Conservation (phyloP, 1,140 invertebrate genomes). For the Zaprionus gabonicus region DNA sequence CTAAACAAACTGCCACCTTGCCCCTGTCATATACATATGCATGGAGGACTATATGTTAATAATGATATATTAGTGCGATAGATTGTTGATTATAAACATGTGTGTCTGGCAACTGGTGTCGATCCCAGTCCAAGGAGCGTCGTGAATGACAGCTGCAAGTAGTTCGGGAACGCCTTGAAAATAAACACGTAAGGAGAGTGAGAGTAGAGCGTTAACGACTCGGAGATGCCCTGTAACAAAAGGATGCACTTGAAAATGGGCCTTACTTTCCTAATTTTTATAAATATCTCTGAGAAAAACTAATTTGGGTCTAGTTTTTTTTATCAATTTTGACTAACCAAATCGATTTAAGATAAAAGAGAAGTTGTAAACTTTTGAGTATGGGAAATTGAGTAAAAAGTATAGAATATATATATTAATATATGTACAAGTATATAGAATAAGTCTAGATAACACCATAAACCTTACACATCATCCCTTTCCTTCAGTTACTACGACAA, state of each 20-base stretch:
- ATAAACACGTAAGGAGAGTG: not conserved
- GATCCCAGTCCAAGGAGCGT: conserved; percentile 12
- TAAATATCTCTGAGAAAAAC: no score
- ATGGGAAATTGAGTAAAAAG: no score
- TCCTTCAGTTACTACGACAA: not conserved
- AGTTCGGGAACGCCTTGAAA: conserved; percentile 10
- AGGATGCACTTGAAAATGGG: not conserved
- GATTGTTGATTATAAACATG: conserved; percentile 51
- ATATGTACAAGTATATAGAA: no score
- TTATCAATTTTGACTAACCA: no score
- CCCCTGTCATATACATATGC: not conserved
- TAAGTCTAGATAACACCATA: not conserved
- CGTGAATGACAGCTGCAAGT: conserved; percentile 42
- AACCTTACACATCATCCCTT: not conserved
- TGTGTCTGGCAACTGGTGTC: not conserved
- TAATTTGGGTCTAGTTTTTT: no score
- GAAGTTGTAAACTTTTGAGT: not conserved
- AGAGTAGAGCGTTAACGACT: not conserved
- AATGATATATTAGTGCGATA: conserved; percentile 7
- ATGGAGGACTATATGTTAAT: conserved; percentile 4
- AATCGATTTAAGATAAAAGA: not conserved
- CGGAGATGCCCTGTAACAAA: not conserved
- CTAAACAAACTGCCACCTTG: not conserved
- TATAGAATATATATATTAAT: no score
- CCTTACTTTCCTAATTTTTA: not conserved